A percentile compares a stretch with the other conserved stretches of the same genome.
phyloP scores from a whole-genome alignment of 2,797 vertebrate species.

The Scarus forsteni region DNA sequence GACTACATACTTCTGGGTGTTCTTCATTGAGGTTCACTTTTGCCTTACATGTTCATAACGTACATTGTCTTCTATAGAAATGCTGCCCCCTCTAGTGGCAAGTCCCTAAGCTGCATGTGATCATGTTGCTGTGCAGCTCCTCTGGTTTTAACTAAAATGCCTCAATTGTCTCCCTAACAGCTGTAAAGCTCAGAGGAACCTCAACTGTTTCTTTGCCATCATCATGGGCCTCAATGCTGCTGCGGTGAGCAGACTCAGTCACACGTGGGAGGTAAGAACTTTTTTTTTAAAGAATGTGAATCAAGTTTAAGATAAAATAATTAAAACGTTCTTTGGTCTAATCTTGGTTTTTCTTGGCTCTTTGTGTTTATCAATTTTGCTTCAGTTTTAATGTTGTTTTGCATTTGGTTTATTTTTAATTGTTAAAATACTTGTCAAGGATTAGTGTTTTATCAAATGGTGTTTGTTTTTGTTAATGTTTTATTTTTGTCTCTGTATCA shows the following conservation, averaged over 20 bases:
- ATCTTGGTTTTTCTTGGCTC: too few relatives aligned
- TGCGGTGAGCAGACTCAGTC: conserved; percentile 93
- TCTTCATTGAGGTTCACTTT: not conserved
- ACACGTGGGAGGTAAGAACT: conserved; percentile 94
- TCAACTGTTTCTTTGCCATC: conserved; percentile 97
- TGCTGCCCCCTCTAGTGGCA: conserved; percentile 63
- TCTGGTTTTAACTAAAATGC: conserved; percentile 2
- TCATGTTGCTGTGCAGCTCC: not conserved
- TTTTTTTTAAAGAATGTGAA: not conserved
- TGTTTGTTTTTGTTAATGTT: too few relatives aligned
- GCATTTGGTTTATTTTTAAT: too few relatives aligned
- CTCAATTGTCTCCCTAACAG: conserved; percentile 68
- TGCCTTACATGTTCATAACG: too few relatives aligned
- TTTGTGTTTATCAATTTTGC: too few relatives aligned
- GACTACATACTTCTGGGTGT: not conserved
- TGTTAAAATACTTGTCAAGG: too few relatives aligned
- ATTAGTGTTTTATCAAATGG: too few relatives aligned
- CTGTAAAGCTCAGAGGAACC: conserved; percentile 96
- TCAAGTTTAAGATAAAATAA: too few relatives aligned
- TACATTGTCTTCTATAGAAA: not conserved
- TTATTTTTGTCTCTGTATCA: too few relatives aligned
- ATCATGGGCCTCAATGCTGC: conserved; percentile 98
- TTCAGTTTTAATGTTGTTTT: too few relatives aligned
- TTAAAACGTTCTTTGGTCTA: too few relatives aligned
- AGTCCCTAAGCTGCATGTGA: conserved; percentile 32